These are phyloP conservation scores for Cotesia chilonis DNA, from an alignment of 1,140 invertebrate species.

Conservation along the genomic window DNA sequence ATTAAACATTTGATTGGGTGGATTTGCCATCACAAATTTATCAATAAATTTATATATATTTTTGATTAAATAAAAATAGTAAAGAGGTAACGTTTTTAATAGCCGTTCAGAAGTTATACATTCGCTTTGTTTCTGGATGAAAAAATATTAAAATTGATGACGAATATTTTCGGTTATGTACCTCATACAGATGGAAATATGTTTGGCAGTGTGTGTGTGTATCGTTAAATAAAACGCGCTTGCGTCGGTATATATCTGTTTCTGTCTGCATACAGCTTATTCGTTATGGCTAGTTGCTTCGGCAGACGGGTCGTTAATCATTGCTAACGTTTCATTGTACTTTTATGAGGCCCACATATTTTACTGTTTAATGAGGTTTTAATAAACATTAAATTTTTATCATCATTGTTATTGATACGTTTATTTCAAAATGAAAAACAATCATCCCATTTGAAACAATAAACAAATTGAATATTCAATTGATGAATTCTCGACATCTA, in stretches of 20 bases:
- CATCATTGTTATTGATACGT: not conserved
- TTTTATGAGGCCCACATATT: conserved; percentile 31
- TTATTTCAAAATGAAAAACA: no score
- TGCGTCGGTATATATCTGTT: conserved; percentile 3
- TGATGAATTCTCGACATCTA: no score
- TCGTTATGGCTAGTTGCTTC: conserved; percentile 22
- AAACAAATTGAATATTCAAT: no score
- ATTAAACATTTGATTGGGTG: no score
- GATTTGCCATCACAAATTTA: no score
- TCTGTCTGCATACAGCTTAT: conserved; percentile 14
- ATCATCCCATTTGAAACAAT: no score
- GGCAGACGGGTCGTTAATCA: conserved; percentile 29
- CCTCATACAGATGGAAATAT: not conserved
- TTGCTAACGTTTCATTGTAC: conserved; percentile 27
- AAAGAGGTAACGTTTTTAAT: not conserved
- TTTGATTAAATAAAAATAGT: not conserved
- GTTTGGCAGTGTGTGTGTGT: not conserved
- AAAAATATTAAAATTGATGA: conserved; percentile 14
- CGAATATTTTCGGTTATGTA: not conserved
- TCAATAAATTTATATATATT: no score
- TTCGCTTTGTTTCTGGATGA: conserved; percentile 17
- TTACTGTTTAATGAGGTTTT: not conserved
- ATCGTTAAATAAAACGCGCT: conserved; percentile 23
- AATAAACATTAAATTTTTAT: not conserved
- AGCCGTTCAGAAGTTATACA: not conserved